A percentile compares a stretch with the other conserved stretches of the same genome.
phyloP scores from a whole-genome alignment of 2,113 vertebrate genomes.

The Shinisaurus crocodilurus region DNA sequence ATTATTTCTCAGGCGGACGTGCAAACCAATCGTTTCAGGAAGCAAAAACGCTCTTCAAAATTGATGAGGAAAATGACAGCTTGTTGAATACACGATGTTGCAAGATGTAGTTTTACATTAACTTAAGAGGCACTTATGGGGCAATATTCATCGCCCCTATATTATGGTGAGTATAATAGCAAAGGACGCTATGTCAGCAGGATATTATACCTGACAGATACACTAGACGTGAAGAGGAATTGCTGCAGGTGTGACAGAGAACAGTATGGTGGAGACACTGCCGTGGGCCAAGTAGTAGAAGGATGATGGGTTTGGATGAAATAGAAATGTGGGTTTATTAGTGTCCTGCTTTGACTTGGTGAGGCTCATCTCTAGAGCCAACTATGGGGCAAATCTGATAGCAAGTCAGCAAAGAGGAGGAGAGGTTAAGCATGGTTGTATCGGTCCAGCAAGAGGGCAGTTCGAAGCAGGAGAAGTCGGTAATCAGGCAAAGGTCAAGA shows the following conservation, averaged over 20 bases:
- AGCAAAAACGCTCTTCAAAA: constrained; percentile 64
- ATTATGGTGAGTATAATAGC: constrained; percentile 66
- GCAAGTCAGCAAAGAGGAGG: too few relatives aligned
- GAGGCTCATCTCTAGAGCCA: too few relatives aligned
- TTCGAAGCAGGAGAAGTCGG: too few relatives aligned
- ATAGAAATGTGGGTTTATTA: neutral
- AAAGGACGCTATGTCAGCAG: constrained; percentile 66
- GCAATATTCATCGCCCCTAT: constrained; percentile 72
- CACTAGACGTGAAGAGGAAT: neutral
- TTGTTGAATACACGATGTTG: constrained; percentile 77
- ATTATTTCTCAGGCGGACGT: constrained; percentile 63
- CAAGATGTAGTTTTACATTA: constrained; percentile 73
- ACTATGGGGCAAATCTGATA: too few relatives aligned
- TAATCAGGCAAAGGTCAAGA: too few relatives aligned
- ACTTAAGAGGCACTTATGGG: constrained; percentile 78
- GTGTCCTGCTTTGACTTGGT: neutral
- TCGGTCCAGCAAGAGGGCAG: too few relatives aligned
- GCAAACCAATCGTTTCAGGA: constrained; percentile 66
- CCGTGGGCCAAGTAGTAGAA: neutral
- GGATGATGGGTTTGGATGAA: neutral
- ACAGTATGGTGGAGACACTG: constrained; percentile 23
- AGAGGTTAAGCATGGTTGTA: too few relatives aligned
- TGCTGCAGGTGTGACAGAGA: neutral
- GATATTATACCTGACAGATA: constrained; percentile 60
- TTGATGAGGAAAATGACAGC: constrained; percentile 74